Conservation (phyloP, 2,888 invertebrate species). For the Athalia cordata region DNA sequence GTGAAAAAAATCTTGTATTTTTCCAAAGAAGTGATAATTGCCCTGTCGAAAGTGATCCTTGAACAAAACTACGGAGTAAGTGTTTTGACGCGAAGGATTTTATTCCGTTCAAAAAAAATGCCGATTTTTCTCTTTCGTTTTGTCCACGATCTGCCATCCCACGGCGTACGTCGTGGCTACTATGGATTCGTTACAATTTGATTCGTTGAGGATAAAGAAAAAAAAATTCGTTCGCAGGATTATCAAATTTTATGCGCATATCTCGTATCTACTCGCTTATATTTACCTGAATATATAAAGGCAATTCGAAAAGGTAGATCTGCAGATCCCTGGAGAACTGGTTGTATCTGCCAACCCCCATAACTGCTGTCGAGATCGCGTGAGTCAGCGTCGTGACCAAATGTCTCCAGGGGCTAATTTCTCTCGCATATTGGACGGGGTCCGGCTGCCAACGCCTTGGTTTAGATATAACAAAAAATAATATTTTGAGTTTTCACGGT, state of each 20-base stretch:
- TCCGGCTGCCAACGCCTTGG: slow-evolving; percentile 56
- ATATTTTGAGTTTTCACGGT: slow-evolving; percentile 32
- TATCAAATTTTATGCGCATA: slow-evolving; percentile 12
- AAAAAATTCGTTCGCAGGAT: not conserved
- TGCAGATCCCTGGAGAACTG: slow-evolving; percentile 35
- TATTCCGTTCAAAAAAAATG: not conserved
- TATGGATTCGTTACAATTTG: not conserved
- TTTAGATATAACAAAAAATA: not conserved
- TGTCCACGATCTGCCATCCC: not conserved
- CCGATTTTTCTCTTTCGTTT: not conserved
- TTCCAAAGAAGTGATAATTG: slow-evolving; percentile 29
- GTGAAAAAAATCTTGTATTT: slow-evolving; percentile 27
- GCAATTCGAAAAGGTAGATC: slow-evolving; percentile 15
- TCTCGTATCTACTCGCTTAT: not conserved
- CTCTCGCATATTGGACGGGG: slow-evolving; percentile 57
- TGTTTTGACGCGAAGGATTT: slow-evolving; percentile 26
- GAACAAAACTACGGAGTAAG: slow-evolving; percentile 12
- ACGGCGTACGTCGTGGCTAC: too few relatives aligned
- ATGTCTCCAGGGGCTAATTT: slow-evolving; percentile 67
- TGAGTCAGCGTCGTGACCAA: slow-evolving; percentile 67
- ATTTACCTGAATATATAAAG: slow-evolving; percentile 30
- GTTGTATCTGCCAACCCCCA: slow-evolving; percentile 21
- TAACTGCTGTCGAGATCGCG: slow-evolving; percentile 56
- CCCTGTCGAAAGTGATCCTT: slow-evolving; percentile 18
- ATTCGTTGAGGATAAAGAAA: not conserved